Percentiles rank a stretch among this genome's conserved stretches.
Evolutionary conservation across 2,888 invertebrate genomes (phyloP).

Genomic region (Chrysotoxum bicinctum): DNA sequence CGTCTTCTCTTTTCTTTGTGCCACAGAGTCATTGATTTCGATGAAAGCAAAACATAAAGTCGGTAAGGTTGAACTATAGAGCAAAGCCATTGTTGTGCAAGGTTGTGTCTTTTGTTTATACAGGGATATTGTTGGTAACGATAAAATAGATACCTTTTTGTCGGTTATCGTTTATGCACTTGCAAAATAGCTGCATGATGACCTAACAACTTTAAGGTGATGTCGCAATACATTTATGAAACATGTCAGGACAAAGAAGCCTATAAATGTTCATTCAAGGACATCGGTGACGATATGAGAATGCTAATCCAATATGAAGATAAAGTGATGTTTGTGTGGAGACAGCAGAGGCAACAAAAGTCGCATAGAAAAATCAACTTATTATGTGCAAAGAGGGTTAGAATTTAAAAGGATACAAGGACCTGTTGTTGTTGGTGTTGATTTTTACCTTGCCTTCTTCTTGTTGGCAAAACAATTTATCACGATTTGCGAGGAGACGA

Average conservation of each 20-base stretch:
- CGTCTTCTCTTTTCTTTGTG: not conserved
- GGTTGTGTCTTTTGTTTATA: slow-evolving; percentile 30
- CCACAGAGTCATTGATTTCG: slow-evolving; percentile 46
- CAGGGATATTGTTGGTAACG: slow-evolving; percentile 49
- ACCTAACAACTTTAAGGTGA: slow-evolving; percentile 46
- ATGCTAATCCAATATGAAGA: slow-evolving; percentile 56
- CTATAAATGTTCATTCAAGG: slow-evolving; percentile 14
- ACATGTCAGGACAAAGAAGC: slow-evolving; percentile 15
- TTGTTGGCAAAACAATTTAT: slow-evolving; percentile 50
- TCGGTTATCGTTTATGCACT: slow-evolving; percentile 62
- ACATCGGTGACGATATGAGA: slow-evolving; percentile 29
- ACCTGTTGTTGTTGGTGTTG: slow-evolving; percentile 2
- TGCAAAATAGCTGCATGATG: slow-evolving; percentile 54
- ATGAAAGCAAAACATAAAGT: slow-evolving; percentile 16
- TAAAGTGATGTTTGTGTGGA: slow-evolving; percentile 12
- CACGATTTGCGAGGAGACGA: slow-evolving; percentile 28
- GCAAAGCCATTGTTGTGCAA: slow-evolving; percentile 21
- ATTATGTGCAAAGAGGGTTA: not conserved
- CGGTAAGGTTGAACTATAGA: slow-evolving; percentile 9
- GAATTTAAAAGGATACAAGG: not conserved
- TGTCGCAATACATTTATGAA: slow-evolving; percentile 57
- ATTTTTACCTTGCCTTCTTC: not conserved
- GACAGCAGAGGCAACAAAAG: not conserved
- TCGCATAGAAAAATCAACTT: slow-evolving; percentile 18
- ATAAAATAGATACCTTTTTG: slow-evolving; percentile 19